phyloP scores from a whole-genome alignment of 2,888 invertebrate genomes.

The Mythimna impura region DNA sequence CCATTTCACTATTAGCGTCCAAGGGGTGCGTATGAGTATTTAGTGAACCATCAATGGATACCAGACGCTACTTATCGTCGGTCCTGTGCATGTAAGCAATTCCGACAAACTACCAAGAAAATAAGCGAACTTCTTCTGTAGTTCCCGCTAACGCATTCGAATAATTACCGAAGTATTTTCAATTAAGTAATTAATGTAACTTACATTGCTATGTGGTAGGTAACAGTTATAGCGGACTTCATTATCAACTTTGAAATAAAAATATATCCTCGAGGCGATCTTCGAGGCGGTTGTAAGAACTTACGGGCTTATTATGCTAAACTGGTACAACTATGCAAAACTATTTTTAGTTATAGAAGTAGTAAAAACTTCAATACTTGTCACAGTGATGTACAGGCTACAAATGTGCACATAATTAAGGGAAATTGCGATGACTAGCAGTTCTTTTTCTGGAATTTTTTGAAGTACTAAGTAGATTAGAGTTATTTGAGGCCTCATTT shows the following conservation, averaged over 20 bases:
- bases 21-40: not conserved
- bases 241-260: constrained; percentile 42
- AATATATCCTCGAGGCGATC: constrained; percentile 31
- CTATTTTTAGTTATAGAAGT: constrained; percentile 41
- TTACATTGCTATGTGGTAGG: constrained; percentile 26
- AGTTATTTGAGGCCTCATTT: constrained; percentile 28
- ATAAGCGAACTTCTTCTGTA: constrained; percentile 25
- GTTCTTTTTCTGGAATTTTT: constrained; percentile 28
- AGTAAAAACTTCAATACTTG: constrained; percentile 51
- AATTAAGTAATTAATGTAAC: constrained; percentile 44
- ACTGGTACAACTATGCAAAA: constrained; percentile 50
- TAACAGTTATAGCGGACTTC: constrained; percentile 39
- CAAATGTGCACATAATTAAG: constrained; percentile 42
- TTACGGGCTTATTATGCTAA: constrained; percentile 53
- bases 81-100: constrained; percentile 12
- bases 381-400: constrained; percentile 36
- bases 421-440: constrained; percentile 22
- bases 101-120: constrained; percentile 26
- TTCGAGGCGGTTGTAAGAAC: constrained; percentile 38
- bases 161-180: constrained; percentile 44
- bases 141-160: constrained; percentile 22
- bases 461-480: not conserved
- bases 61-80: constrained; percentile 8
- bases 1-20: not conserved
- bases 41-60: constrained; percentile 16